Evolutionary conservation across 1,140 invertebrate genomes (phyloP).

Genomic region (Hylaeus anthracinus): DNA sequence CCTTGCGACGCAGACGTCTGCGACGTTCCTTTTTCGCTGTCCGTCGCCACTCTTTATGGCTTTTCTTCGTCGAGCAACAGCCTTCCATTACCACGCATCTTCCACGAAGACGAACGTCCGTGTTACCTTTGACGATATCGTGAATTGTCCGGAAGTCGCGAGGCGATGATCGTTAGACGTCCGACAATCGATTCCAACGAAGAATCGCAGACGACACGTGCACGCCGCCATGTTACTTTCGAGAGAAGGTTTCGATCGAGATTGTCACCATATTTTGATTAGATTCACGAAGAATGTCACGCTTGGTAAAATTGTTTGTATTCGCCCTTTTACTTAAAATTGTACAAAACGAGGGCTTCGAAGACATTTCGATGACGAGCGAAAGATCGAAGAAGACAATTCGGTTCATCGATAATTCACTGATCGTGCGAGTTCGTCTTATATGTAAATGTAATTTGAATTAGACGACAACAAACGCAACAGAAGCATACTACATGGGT

Average conservation of each 20-base stretch:
- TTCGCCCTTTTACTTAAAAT: no score
- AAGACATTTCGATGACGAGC: neutral
- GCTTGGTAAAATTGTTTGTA: no score
- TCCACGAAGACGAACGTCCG: neutral
- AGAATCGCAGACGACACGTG: conserved; percentile 18
- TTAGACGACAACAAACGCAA: no score
- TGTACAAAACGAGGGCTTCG: neutral
- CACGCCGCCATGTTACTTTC: conserved; percentile 50
- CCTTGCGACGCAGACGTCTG: conserved; percentile 79
- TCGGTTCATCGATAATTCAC: neutral
- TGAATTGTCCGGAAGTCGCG: neutral
- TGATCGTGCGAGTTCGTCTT: neutral
- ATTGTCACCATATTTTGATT: neutral
- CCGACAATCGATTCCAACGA: neutral
- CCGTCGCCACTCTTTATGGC: conserved; percentile 83
- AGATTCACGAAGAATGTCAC: neutral
- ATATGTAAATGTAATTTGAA: neutral
- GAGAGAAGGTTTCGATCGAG: neutral
- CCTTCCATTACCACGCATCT: conserved; percentile 46
- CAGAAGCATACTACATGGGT: no score
- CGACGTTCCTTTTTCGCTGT: conserved; percentile 84
- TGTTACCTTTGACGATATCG: neutral
- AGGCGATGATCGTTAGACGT: neutral
- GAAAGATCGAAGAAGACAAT: neutral
- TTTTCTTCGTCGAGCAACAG: neutral